A percentile compares a stretch with the other conserved stretches of the same genome.
These are phyloP conservation scores for Zeuzera pyrina DNA, from an alignment of 2,888 invertebrate species.

Conservation along the genomic window DNA sequence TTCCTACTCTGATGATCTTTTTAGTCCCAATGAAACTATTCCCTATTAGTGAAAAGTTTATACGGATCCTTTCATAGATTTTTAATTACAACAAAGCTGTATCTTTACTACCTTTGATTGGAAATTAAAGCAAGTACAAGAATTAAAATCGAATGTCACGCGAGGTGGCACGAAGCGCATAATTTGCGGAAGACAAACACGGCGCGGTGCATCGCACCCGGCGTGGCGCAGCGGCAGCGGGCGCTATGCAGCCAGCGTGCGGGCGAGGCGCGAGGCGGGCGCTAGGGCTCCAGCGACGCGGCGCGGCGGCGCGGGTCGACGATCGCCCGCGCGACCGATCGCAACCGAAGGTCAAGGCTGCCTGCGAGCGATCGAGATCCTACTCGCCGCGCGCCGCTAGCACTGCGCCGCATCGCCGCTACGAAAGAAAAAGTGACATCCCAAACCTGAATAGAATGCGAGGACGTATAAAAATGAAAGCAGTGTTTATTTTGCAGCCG, in stretches of 20 bases:
- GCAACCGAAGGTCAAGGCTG: constrained; percentile 67
- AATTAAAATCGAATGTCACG: background rate
- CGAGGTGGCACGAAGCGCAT: constrained; percentile 9
- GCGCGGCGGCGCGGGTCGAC: constrained; percentile 39
- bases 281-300: constrained; percentile 1
- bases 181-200: constrained; percentile 25
- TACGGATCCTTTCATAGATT: too few relatives aligned
- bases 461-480: constrained; percentile 72
- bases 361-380: constrained; percentile 44
- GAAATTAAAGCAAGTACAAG: too few relatives aligned
- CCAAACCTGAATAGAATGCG: constrained; percentile 67
- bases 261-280: too few relatives aligned
- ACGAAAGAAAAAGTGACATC: constrained; percentile 72
- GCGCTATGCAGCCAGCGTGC: constrained; percentile 1
- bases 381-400: constrained; percentile 26
- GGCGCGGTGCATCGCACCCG: constrained; percentile 19
- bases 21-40: too few relatives aligned
- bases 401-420: constrained; percentile 30
- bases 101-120: too few relatives aligned
- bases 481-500: constrained; percentile 24
- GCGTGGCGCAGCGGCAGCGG: constrained; percentile 20
- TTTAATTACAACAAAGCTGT: too few relatives aligned
- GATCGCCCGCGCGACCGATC: constrained; percentile 62
- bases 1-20: too few relatives aligned
- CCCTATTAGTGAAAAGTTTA: too few relatives aligned